phyloP scores from a whole-genome alignment of 2,888 invertebrate genomes.

The Andrena flavipes region DNA sequence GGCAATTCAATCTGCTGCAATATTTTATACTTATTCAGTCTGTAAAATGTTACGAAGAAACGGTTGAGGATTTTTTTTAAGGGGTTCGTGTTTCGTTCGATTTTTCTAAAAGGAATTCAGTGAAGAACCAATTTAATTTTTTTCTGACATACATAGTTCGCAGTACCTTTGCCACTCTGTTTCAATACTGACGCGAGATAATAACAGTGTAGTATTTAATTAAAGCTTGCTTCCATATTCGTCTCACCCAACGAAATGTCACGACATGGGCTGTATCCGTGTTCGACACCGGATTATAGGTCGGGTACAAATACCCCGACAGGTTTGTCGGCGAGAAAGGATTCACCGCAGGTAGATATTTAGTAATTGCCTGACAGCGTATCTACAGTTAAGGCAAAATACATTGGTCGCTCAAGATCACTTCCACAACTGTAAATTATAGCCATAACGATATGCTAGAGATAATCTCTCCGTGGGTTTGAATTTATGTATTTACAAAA shows the following conservation, averaged over 20 bases:
- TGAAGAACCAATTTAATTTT: background rate
- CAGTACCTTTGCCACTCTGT: no score
- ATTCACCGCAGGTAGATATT: constrained; percentile 49
- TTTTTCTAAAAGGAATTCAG: background rate
- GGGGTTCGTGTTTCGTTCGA: background rate
- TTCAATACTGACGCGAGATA: constrained; percentile 14
- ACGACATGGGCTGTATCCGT: constrained; percentile 35
- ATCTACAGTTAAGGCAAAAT: constrained; percentile 6
- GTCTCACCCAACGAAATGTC: constrained; percentile 16
- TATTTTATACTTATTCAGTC: background rate
- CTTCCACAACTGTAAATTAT: no score
- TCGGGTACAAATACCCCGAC: constrained; percentile 38
- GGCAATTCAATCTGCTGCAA: background rate
- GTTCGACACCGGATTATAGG: constrained; percentile 36
- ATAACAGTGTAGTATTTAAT: constrained; percentile 41
- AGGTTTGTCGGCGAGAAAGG: constrained; percentile 35
- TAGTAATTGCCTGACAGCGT: constrained; percentile 39
- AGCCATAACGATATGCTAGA: no score
- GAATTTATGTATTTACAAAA: no score
- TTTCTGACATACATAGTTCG: no score
- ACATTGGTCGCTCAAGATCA: background rate
- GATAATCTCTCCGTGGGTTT: no score
- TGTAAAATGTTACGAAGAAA: background rate
- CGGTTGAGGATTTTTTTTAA: background rate
- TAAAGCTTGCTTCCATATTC: constrained; percentile 13